These are phyloP conservation scores for Macrobrachium rosenbergii DNA, from an alignment of 1,140 invertebrate genomes.

Conservation along the genomic window DNA sequence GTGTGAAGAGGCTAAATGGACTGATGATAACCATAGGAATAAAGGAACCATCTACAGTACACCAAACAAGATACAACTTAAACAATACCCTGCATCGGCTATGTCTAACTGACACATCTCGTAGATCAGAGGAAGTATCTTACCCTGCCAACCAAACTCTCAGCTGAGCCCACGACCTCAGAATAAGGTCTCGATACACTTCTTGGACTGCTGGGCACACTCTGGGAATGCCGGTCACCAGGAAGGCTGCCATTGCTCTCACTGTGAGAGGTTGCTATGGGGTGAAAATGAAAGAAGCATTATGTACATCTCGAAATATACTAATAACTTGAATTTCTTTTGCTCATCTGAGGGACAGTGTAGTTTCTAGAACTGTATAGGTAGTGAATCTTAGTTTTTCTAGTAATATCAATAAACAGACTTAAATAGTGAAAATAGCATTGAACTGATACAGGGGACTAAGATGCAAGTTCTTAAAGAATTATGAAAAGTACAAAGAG, in stretches of 20 bases:
- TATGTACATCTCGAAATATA: neutral
- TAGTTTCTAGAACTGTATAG: neutral
- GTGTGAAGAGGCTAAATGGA: no score
- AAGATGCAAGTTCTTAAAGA: no score
- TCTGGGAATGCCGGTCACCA: slow-evolving; percentile 76
- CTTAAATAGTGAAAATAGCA: no score
- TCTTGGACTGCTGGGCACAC: slow-evolving; percentile 82
- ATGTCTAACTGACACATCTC: neutral
- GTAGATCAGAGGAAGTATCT: slow-evolving; percentile 66
- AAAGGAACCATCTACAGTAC: no score
- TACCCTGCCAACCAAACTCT: slow-evolving; percentile 92
- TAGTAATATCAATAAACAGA: no score
- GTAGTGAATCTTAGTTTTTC: no score
- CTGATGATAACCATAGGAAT: no score
- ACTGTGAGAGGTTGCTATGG: slow-evolving; percentile 66
- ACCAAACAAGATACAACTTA: neutral
- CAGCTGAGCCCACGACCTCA: slow-evolving; percentile 90
- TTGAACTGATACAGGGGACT: no score
- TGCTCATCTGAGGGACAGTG: neutral
- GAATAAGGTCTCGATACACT: slow-evolving; percentile 74
- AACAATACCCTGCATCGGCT: neutral
- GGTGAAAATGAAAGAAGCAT: slow-evolving; percentile 68
- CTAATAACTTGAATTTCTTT: neutral
- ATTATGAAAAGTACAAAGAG: no score
- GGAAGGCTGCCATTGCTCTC: slow-evolving; percentile 69